Evolutionary conservation across 2,113 vertebrate genomes (phyloP).

Genomic region (Cyanoderma ruficeps): DNA sequence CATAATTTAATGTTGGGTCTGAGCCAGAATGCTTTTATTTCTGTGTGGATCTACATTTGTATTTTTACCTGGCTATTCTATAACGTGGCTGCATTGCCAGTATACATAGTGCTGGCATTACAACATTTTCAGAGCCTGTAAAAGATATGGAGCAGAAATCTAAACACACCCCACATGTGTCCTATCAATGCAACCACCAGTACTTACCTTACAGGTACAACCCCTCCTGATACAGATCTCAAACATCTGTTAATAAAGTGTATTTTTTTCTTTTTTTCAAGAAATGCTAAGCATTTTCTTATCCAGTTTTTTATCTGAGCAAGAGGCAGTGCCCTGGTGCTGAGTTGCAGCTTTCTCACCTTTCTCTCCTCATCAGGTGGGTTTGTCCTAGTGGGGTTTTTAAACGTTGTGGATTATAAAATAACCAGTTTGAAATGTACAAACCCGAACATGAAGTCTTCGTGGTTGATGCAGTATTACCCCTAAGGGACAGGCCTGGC

Average conservation of each 20-base stretch:
- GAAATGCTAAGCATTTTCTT: neutral
- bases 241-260: neutral
- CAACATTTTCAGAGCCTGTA: neutral
- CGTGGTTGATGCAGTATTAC: neutral
- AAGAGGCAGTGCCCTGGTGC: neutral
- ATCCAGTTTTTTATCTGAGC: neutral
- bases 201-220: neutral
- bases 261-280: neutral
- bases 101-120: neutral
- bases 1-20: neutral
- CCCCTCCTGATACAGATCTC: neutral
- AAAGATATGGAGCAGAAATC: neutral
- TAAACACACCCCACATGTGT: neutral
- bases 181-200: neutral
- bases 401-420: neutral
- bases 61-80: neutral
- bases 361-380: neutral
- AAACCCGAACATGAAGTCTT: neutral
- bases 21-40: neutral
- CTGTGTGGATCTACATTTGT: neutral
- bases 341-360: neutral
- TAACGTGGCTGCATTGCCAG: neutral
- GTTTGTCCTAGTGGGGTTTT: neutral
- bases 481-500: neutral
- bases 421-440: neutral